Conservation (phyloP, 64 coral and sea anemone species). For the Montipora sp. region DNA sequence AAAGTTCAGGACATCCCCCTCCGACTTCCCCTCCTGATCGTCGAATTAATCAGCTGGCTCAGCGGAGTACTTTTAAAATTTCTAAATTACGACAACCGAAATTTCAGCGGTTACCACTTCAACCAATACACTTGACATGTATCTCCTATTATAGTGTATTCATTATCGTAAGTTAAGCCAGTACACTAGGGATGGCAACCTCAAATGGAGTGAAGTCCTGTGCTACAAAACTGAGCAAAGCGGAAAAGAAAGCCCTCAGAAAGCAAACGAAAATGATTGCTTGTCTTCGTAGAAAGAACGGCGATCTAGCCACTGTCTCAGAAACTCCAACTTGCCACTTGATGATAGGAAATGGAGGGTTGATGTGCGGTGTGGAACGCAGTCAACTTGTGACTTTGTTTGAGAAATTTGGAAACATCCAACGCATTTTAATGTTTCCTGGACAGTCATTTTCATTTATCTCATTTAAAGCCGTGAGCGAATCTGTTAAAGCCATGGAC, state of each 20-base stretch:
- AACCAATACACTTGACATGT: too few species aligned
- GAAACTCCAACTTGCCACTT: slow-evolving; percentile 78
- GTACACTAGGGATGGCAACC: slow-evolving; percentile 63
- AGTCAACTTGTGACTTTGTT: slow-evolving; percentile 75
- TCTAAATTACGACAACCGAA: too few species aligned
- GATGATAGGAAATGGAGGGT: slow-evolving; percentile 93
- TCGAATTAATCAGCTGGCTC: too few species aligned
- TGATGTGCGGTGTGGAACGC: slow-evolving; percentile 90
- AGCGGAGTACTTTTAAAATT: too few species aligned
- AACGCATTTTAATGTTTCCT: slow-evolving; percentile 88
- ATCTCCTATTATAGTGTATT: too few species aligned
- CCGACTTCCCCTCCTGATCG: not conserved
- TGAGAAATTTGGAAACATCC: slow-evolving; percentile 75
- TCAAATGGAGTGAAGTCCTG: slow-evolving; percentile 45
- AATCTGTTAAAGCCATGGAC: slow-evolving; percentile 76
- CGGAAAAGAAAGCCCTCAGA: slow-evolving; percentile 81
- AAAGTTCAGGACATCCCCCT: not conserved
- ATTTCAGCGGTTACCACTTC: too few species aligned
- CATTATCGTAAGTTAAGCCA: too few species aligned
- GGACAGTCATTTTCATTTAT: slow-evolving; percentile 90
- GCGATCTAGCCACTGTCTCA: slow-evolving; percentile 74
- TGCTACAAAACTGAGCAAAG: slow-evolving; percentile 79
- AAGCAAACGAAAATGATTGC: slow-evolving; percentile 84
- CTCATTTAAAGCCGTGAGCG: slow-evolving; percentile 59
- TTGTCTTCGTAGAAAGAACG: slow-evolving; percentile 70